phyloP scores from a whole-genome alignment of 2,797 vertebrate genomes.

The Nothura maculosa region DNA sequence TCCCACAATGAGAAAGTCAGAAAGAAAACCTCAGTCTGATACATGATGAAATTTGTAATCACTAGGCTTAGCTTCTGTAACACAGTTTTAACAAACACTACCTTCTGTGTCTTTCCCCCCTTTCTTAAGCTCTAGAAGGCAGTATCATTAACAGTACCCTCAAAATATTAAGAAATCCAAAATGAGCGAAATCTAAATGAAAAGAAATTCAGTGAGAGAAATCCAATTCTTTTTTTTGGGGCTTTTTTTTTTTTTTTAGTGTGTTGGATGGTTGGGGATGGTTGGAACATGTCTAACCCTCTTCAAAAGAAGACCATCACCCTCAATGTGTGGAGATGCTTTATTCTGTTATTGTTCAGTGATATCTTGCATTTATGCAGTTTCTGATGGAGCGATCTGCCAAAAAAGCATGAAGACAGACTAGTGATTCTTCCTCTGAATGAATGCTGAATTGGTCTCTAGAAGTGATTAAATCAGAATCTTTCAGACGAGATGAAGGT shows the following conservation, averaged over 20 bases:
- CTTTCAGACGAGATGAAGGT: neutral
- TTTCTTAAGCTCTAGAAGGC: neutral
- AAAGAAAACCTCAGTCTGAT: fast-evolving
- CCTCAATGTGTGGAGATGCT: neutral
- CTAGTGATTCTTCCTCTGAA: neutral
- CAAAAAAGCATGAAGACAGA: fast-evolving
- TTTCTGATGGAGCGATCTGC: neutral
- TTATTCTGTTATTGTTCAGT: neutral
- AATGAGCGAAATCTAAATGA: neutral
- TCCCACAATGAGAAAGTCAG: neutral
- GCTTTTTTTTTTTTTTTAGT: neutral
- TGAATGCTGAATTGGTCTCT: neutral
- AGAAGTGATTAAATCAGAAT: neutral
- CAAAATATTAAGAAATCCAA: neutral
- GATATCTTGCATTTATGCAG: neutral
- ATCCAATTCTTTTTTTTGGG: neutral
- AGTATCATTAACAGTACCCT: neutral
- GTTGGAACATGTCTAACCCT: neutral
- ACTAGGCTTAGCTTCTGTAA: neutral
- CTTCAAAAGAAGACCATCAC: neutral
- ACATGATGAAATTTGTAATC: neutral
- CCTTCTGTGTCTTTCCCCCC: neutral
- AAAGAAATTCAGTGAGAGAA: too few species aligned
- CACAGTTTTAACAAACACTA: neutral
- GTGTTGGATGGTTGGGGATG: neutral